phyloP scores from a whole-genome alignment of 2,888 invertebrate genomes.

The Rhogogaster chlorosoma region DNA sequence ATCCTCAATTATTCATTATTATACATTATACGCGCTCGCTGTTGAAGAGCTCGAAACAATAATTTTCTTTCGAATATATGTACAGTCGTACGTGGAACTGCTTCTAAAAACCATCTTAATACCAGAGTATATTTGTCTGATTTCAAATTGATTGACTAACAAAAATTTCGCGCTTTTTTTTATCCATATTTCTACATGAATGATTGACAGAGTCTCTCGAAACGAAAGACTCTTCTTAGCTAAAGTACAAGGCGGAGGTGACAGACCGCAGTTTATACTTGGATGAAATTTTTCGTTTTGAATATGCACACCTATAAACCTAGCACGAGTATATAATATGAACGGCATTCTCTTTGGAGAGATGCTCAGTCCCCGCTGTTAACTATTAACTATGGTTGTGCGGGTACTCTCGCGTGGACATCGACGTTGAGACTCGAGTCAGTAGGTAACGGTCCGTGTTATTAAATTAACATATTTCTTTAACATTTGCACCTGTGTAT shows the following conservation, averaged over 20 bases:
- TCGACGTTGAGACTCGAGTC: not conserved
- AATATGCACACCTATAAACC: slow-evolving; percentile 9
- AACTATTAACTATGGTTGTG: not conserved
- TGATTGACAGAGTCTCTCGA: not conserved
- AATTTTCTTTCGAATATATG: not conserved
- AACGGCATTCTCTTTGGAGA: not conserved
- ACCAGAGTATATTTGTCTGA: not conserved
- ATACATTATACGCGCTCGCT: not conserved
- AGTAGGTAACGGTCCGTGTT: slow-evolving; percentile 62
- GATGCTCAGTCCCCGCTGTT: not conserved
- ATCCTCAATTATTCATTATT: slow-evolving; percentile 32
- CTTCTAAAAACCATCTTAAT: not conserved
- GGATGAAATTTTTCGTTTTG: not conserved
- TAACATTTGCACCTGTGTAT: slow-evolving; percentile 35
- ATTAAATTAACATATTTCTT: slow-evolving; percentile 66
- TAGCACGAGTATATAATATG: not conserved
- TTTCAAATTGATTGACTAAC: not conserved
- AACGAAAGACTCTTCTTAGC: not conserved
- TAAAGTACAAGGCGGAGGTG: not conserved
- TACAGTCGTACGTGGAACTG: not conserved
- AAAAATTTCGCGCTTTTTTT: not conserved
- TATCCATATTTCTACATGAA: not conserved
- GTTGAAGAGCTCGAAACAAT: not conserved
- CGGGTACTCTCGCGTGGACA: not conserved
- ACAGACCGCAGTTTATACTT: not conserved